Evolutionary conservation across 2,888 invertebrate species (phyloP).

Genomic region (Nebria brevicollis): DNA sequence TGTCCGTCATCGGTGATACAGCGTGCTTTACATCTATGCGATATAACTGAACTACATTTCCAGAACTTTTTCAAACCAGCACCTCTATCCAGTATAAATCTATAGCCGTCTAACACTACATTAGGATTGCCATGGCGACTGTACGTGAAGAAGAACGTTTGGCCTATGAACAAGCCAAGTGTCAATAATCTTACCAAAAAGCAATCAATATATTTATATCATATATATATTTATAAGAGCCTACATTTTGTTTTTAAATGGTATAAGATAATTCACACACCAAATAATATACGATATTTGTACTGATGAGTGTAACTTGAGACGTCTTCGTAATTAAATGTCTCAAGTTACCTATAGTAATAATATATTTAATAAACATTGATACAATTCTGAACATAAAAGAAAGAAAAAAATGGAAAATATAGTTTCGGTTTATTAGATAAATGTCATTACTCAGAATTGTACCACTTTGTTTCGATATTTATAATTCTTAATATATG

Average conservation of each 20-base stretch:
- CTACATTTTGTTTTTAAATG: too few relatives aligned
- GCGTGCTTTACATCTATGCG: background rate
- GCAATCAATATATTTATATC: background rate
- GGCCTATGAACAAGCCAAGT: conserved; percentile 12
- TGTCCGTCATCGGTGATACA: background rate
- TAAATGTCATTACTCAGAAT: background rate
- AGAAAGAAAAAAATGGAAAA: too few relatives aligned
- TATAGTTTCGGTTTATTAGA: too few relatives aligned
- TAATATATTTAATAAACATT: too few relatives aligned
- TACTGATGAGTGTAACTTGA: too few relatives aligned
- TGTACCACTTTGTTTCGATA: too few relatives aligned
- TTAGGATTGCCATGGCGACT: conserved; percentile 44
- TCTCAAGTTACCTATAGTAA: too few relatives aligned
- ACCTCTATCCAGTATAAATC: conserved; percentile 50
- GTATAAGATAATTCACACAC: too few relatives aligned
- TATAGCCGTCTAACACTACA: conserved; percentile 41
- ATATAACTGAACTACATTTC: conserved; percentile 50
- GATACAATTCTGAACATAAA: too few relatives aligned
- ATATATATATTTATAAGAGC: background rate
- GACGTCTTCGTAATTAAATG: too few relatives aligned
- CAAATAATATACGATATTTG: too few relatives aligned
- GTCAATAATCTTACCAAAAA: background rate
- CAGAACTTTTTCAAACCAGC: conserved; percentile 53
- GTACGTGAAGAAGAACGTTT: conserved; percentile 38
- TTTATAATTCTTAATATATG: too few relatives aligned